Percentiles rank a stretch among this genome's conserved stretches.
phyloP scores from a whole-genome alignment of 2,888 invertebrate genomes.

The Pachliopta kotzebuea region DNA sequence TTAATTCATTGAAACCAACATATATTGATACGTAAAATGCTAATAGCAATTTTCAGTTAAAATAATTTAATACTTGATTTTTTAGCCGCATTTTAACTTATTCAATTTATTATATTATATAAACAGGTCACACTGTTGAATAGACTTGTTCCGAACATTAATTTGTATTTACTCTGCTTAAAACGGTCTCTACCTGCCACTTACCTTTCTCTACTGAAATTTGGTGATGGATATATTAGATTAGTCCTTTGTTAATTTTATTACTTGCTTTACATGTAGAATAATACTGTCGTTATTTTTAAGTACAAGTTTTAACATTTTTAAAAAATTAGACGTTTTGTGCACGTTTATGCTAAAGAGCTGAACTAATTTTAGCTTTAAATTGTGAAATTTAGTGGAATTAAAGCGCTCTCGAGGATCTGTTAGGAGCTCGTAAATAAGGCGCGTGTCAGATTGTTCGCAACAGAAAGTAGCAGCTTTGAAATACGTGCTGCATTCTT shows the following conservation, averaged over 20 bases:
- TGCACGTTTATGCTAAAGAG: neutral
- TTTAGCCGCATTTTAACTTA: too few relatives aligned
- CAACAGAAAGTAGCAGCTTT: conserved; percentile 3
- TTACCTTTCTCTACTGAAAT: neutral
- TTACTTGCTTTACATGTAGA: neutral
- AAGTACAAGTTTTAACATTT: neutral
- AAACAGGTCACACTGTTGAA: neutral
- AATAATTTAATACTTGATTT: too few relatives aligned
- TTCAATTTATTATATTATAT: neutral
- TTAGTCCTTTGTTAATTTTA: neutral
- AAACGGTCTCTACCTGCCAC: neutral
- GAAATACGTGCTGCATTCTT: conserved; percentile 7
- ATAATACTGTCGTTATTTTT: neutral
- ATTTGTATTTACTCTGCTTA: neutral
- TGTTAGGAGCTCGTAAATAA: conserved; percentile 11
- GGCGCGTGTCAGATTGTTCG: conserved; percentile 8
- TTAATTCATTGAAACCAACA: too few relatives aligned
- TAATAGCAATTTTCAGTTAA: too few relatives aligned
- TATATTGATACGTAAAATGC: too few relatives aligned
- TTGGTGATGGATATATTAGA: neutral
- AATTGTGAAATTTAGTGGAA: conserved; percentile 7
- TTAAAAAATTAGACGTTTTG: neutral
- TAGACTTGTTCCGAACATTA: neutral
- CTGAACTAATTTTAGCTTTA: neutral
- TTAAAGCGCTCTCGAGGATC: neutral